These are phyloP conservation scores for Drosophila monieri DNA, from an alignment of 2,888 invertebrate genomes.

Conservation along the genomic window DNA sequence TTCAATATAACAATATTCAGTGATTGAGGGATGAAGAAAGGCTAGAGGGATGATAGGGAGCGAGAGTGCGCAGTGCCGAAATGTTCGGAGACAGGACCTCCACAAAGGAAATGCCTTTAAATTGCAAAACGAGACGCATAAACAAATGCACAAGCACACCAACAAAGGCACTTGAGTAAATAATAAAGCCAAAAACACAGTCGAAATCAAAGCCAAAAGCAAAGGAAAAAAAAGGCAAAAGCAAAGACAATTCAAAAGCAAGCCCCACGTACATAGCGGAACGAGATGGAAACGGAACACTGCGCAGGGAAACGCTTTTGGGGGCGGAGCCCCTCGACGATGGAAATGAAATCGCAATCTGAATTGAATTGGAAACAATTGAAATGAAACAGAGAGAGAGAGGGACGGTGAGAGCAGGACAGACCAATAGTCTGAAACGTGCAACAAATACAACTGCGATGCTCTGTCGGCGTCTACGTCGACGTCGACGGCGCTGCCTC, in stretches of 20 bases:
- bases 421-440: slow-evolving; percentile 38
- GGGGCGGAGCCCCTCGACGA: slow-evolving; percentile 61
- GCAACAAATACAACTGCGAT: slow-evolving; percentile 64
- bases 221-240: slow-evolving; percentile 14
- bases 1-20: slow-evolving; percentile 69
- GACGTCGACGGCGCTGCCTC: slow-evolving; percentile 26
- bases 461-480: slow-evolving; percentile 39
- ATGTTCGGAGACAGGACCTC: slow-evolving; percentile 31
- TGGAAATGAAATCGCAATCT: slow-evolving; percentile 61
- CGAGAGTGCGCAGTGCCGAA: slow-evolving; percentile 43
- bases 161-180: slow-evolving; percentile 74
- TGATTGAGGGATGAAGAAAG: slow-evolving; percentile 35
- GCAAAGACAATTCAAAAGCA: slow-evolving; percentile 34
- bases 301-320: slow-evolving; percentile 47
- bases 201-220: slow-evolving; percentile 19
- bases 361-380: slow-evolving; percentile 60
- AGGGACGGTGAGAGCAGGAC: slow-evolving; percentile 25
- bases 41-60: slow-evolving; percentile 26
- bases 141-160: slow-evolving; percentile 66
- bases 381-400: slow-evolving; percentile 49
- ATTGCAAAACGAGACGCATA: slow-evolving; percentile 79
- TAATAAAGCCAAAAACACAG: slow-evolving; percentile 57
- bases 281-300: slow-evolving; percentile 63
- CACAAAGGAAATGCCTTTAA: slow-evolving; percentile 72
- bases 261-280: slow-evolving; percentile 56